Percentiles rank a stretch among this genome's conserved stretches.
Conservation (phyloP, 1,140 invertebrate genomes). For the Zaprionus ornatus region DNA sequence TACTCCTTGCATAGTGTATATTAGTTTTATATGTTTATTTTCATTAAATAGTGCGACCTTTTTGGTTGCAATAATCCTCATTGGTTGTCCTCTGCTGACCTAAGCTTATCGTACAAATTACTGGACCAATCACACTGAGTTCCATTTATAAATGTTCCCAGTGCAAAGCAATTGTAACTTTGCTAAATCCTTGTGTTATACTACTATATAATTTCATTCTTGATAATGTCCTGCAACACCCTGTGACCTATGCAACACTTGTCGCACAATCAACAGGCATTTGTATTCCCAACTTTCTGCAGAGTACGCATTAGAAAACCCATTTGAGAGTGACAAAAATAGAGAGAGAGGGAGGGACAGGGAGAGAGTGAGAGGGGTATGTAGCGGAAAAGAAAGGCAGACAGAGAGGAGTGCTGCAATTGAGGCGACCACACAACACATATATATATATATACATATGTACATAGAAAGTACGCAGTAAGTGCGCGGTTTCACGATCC, state of each 20-base stretch:
- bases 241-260: conserved; percentile 19
- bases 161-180: neutral
- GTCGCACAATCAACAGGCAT: conserved; percentile 41
- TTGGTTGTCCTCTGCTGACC: neutral
- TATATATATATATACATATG: no score
- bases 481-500: conserved; percentile 30
- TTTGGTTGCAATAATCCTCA: no score
- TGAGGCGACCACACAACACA: conserved; percentile 26
- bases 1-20: no score
- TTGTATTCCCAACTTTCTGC: conserved; percentile 15
- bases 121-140: neutral
- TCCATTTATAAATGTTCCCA: neutral
- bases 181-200: neutral
- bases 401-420: conserved; percentile 32
- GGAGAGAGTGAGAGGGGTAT: no score
- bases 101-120: neutral
- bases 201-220: neutral
- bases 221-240: neutral
- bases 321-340: conserved; percentile 19
- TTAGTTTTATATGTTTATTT: no score
- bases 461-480: conserved; percentile 27
- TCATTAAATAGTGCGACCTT: no score
- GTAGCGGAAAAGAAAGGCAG: neutral
- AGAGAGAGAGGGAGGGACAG: neutral
- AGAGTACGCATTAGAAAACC: conserved; percentile 29